Conservation (phyloP, 2,888 invertebrate genomes). For the Agonopterix arenella region DNA sequence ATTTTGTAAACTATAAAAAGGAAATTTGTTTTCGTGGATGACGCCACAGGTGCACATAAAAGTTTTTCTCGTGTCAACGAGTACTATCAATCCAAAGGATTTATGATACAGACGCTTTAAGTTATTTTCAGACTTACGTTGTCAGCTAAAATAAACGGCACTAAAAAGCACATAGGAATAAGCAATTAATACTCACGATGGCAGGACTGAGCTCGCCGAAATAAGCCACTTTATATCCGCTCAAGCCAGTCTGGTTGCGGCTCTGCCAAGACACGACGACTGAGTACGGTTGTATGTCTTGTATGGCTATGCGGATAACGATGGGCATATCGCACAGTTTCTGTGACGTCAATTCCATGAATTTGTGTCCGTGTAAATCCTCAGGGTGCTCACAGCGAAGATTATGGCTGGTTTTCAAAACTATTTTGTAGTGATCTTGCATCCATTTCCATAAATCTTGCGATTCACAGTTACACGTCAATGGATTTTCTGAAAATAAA, state of each 20-base stretch:
- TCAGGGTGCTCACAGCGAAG: slow-evolving; percentile 90
- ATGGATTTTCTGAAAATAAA: slow-evolving; percentile 87
- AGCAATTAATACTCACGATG: slow-evolving; percentile 65
- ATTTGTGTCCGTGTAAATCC: slow-evolving; percentile 84
- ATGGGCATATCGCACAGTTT: slow-evolving; percentile 91
- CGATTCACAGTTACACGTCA: slow-evolving; percentile 92
- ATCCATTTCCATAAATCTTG: slow-evolving; percentile 96
- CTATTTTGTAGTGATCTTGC: slow-evolving; percentile 88
- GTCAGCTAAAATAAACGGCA: neutral
- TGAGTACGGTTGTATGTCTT: slow-evolving; percentile 92
- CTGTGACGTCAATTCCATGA: slow-evolving; percentile 87
- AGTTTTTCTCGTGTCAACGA: too few relatives aligned
- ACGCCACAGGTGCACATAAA: too few relatives aligned
- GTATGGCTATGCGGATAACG: slow-evolving; percentile 89
- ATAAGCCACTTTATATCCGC: slow-evolving; percentile 91
- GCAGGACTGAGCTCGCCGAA: slow-evolving; percentile 75
- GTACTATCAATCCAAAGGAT: too few relatives aligned
- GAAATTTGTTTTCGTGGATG: too few relatives aligned
- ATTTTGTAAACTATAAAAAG: too few relatives aligned
- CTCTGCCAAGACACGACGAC: slow-evolving; percentile 94
- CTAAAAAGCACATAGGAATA: neutral
- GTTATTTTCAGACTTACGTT: too few relatives aligned
- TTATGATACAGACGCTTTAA: too few relatives aligned
- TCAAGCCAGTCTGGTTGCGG: slow-evolving; percentile 89
- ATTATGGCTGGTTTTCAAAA: slow-evolving; percentile 75